These are phyloP conservation scores for Callipepla californica DNA, from an alignment of 2,113 vertebrate species.

Conservation along the genomic window DNA sequence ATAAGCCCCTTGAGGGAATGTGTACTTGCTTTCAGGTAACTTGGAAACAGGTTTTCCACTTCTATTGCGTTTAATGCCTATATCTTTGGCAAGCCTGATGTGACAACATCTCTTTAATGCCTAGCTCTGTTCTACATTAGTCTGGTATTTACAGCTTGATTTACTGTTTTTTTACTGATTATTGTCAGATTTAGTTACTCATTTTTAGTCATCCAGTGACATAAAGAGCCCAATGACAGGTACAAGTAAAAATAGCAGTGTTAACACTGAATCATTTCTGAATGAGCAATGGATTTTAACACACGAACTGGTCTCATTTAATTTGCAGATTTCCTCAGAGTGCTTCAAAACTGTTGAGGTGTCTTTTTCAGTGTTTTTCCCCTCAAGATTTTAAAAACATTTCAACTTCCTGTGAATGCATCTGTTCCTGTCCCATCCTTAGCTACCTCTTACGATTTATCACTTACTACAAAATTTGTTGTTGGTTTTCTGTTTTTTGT, in stretches of 20 bases:
- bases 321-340: background rate
- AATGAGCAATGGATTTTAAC: background rate
- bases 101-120: background rate
- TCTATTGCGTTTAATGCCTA: background rate
- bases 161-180: constrained; percentile 7
- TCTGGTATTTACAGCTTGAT: background rate
- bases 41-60: rapidly evolving
- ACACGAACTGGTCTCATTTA: background rate
- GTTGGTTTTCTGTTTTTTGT: background rate
- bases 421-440: background rate
- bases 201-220: background rate
- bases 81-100: background rate
- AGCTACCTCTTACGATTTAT: background rate
- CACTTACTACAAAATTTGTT: background rate
- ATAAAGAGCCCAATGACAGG: background rate
- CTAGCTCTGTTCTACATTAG: background rate
- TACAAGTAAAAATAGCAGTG: background rate
- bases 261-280: background rate
- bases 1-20: background rate
- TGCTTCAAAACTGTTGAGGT: background rate
- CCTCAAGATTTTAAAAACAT: background rate
- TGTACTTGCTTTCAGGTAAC: background rate
- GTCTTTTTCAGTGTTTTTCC: background rate
- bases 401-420: background rate
- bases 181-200: background rate